Evolutionary conservation across 2,797 vertebrate genomes (phyloP).

Genomic region (Hapalemur alaotrensis): DNA sequence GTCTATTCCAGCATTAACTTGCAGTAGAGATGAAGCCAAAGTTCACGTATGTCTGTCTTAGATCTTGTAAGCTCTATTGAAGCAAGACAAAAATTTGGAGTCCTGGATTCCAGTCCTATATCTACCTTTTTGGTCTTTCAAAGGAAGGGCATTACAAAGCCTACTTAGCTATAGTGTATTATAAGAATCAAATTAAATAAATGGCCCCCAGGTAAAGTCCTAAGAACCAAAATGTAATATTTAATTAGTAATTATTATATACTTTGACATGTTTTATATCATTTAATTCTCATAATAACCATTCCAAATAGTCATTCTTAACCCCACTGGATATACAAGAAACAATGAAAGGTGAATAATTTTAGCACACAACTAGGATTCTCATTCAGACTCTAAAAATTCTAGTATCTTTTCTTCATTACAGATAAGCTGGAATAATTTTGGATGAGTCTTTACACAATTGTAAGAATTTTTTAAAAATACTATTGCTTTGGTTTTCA

Average conservation of each 20-base stretch:
- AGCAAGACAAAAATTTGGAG: background rate
- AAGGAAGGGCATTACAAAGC: background rate
- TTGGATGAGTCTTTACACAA: background rate
- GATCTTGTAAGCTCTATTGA: background rate
- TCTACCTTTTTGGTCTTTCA: background rate
- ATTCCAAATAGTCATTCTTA: background rate
- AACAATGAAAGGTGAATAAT: background rate
- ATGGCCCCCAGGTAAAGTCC: background rate
- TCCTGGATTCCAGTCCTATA: background rate
- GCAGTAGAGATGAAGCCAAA: conserved; percentile 1
- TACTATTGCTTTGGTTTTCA: background rate
- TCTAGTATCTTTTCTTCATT: background rate
- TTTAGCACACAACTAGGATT: background rate
- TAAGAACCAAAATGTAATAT: background rate
- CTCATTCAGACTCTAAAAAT: background rate
- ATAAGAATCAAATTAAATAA: background rate
- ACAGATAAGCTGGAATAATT: background rate
- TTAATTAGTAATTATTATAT: background rate
- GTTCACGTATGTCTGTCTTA: background rate
- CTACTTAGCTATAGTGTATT: background rate
- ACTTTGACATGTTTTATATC: background rate
- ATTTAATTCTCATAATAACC: background rate
- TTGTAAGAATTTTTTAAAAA: background rate
- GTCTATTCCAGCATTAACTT: conserved; percentile 5
- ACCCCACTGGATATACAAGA: background rate